Percentiles rank a stretch among this genome's conserved stretches.
Conservation (phyloP, 2,888 invertebrate genomes). For the Selenia dentaria region DNA sequence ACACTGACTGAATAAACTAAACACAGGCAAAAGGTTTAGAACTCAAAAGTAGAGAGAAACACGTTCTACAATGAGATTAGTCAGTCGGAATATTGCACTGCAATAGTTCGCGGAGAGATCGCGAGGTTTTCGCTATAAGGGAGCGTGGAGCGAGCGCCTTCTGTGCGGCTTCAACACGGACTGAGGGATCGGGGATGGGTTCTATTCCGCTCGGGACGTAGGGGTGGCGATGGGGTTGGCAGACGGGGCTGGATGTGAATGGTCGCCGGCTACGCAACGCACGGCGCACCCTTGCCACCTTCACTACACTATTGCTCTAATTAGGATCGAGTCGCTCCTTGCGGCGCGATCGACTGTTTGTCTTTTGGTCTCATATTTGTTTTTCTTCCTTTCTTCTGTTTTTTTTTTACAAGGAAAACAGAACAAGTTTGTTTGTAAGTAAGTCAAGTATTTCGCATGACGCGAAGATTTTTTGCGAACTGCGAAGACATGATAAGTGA, state of each 20-base stretch:
- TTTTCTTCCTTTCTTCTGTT: too few species aligned
- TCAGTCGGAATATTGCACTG: constrained; percentile 2
- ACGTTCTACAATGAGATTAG: constrained; percentile 39
- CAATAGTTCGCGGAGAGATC: constrained; percentile 59
- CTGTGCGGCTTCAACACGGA: constrained; percentile 53
- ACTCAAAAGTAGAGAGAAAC: constrained; percentile 42
- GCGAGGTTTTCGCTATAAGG: constrained; percentile 46
- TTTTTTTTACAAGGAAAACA: too few species aligned
- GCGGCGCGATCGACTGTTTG: too few species aligned
- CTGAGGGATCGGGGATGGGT: constrained; percentile 47
- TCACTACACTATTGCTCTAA: constrained; percentile 43
- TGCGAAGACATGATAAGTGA: too few species aligned
- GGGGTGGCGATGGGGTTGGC: constrained; percentile 56
- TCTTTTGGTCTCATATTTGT: too few species aligned
- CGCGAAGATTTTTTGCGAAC: too few species aligned
- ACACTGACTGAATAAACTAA: constrained; percentile 32
- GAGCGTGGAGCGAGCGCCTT: constrained; percentile 43
- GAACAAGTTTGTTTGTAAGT: too few species aligned
- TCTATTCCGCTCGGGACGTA: constrained; percentile 45
- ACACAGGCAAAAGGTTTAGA: constrained; percentile 25
- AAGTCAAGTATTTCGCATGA: too few species aligned
- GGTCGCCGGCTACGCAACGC: constrained; percentile 49
- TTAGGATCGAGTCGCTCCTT: constrained; percentile 35
- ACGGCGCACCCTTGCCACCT: constrained; percentile 36
- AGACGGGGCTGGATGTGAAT: constrained; percentile 51